Percentiles rank a stretch among this genome's conserved stretches.
phyloP scores from a whole-genome alignment of 2,797 vertebrate species.

The Scarus forsteni region DNA sequence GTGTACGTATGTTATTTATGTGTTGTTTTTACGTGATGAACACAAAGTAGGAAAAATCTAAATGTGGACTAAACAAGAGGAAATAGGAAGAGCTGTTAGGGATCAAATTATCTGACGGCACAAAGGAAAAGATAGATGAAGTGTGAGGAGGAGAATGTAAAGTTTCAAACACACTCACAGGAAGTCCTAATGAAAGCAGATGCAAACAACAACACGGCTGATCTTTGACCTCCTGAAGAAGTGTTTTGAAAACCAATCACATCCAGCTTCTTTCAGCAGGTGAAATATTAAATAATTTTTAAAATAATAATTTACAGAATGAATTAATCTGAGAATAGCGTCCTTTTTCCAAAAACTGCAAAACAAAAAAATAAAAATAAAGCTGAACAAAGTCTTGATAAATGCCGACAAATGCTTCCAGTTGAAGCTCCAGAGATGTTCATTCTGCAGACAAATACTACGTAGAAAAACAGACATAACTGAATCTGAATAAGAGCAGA shows the following conservation, averaged over 20 bases:
- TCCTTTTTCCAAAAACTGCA: background rate
- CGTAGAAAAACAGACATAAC: background rate
- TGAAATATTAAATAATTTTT: too few relatives aligned
- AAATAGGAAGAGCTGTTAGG: background rate
- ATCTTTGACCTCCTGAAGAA: constrained; percentile 56
- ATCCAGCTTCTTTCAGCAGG: too few relatives aligned
- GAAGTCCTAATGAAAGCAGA: background rate
- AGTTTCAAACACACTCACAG: background rate
- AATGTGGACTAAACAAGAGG: background rate
- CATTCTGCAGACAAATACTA: background rate
- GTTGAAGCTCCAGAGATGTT: background rate
- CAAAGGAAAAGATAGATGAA: background rate
- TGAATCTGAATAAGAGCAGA: background rate
- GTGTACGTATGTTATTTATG: too few relatives aligned
- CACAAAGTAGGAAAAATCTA: too few relatives aligned
- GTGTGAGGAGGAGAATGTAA: background rate
- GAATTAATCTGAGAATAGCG: rapidly evolving
- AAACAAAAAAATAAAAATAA: background rate
- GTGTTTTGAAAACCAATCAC: too few relatives aligned
- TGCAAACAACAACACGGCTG: constrained; percentile 3
- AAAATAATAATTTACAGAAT: background rate
- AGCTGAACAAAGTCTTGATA: background rate
- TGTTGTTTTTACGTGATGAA: too few relatives aligned
- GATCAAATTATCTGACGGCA: constrained; percentile 13
- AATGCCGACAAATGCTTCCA: background rate